A percentile compares a stretch with the other conserved stretches of the same genome.
phyloP scores from a whole-genome alignment of 1,140 invertebrate species.

The Leptinotarsa texana region DNA sequence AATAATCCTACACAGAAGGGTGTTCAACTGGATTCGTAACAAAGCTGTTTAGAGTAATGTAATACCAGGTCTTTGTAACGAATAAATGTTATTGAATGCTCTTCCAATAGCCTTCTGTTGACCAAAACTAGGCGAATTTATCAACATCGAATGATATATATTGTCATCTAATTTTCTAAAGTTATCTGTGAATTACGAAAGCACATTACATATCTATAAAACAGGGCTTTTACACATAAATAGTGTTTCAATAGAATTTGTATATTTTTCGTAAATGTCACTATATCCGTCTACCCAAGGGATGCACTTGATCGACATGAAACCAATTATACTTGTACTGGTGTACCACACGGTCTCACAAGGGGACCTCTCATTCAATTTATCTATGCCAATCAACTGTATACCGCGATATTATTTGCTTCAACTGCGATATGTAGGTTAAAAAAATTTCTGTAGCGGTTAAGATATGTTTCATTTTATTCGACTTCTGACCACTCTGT shows the following conservation, averaged over 20 bases:
- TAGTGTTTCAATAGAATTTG: neutral
- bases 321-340: too few species aligned
- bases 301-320: too few species aligned
- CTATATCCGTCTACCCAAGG: too few species aligned
- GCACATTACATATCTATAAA: constrained; percentile 22
- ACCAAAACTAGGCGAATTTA: constrained; percentile 27
- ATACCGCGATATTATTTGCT: too few species aligned
- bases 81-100: neutral
- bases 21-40: neutral
- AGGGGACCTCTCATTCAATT: too few species aligned
- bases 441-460: neutral
- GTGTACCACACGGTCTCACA: too few species aligned
- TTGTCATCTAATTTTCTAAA: constrained; percentile 16
- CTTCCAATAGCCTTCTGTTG: constrained; percentile 12
- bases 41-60: too few species aligned
- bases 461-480: neutral
- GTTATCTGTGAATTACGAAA: constrained; percentile 19
- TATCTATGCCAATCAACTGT: too few species aligned
- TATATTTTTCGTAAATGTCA: neutral
- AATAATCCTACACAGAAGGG: constrained; percentile 5
- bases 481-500: neutral
- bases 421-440: too few species aligned
- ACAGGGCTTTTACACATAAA: constrained; percentile 15
- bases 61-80: too few species aligned
- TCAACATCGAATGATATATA: constrained; percentile 27